Evolutionary conservation across 2,797 vertebrate genomes (phyloP).

Genomic region (Neosilurus mollespiculum): DNA sequence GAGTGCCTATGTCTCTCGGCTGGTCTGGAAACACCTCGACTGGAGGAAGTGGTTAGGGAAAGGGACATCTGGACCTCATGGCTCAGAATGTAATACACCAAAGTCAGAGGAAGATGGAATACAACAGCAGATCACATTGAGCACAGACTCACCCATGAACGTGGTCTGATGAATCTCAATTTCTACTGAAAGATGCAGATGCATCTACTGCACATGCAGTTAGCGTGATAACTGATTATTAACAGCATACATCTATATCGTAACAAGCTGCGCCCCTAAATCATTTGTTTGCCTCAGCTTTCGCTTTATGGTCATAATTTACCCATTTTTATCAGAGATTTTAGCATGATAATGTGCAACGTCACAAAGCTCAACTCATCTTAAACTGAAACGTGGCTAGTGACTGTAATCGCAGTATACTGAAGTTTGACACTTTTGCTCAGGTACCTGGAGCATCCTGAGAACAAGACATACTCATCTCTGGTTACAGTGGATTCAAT

Average conservation of each 20-base stretch:
- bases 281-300: neutral
- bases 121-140: neutral
- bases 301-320: too few relatives aligned
- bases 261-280: neutral
- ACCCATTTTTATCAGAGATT: neutral
- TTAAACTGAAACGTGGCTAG: neutral
- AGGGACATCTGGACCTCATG: too few relatives aligned
- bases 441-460: constrained; percentile 68
- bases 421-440: neutral
- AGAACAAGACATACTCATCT: constrained; percentile 77
- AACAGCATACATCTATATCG: neutral
- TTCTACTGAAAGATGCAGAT: neutral
- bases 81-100: neutral
- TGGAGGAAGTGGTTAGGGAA: too few relatives aligned
- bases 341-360: neutral
- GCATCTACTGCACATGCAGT: too few relatives aligned
- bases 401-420: neutral
- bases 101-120: neutral
- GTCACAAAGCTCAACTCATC: neutral
- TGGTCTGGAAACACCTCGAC: too few relatives aligned
- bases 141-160: neutral
- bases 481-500: constrained; percentile 71
- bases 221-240: neutral
- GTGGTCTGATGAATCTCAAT: neutral
- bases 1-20: too few relatives aligned